Percentiles rank a stretch among this genome's conserved stretches.
Evolutionary conservation across 2,888 invertebrate genomes (phyloP).

Genomic region (Drosophila neotestacea): DNA sequence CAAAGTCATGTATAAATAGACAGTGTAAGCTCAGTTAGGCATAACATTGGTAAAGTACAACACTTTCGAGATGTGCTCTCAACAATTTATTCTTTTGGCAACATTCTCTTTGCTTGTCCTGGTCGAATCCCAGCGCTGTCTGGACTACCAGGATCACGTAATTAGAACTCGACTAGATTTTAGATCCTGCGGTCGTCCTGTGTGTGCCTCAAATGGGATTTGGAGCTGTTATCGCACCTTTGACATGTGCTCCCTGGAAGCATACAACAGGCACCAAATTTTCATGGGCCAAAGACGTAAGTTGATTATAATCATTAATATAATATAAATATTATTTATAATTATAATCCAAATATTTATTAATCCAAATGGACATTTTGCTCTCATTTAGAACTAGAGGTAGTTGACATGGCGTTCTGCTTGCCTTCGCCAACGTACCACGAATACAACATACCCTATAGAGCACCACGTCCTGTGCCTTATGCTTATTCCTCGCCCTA

Average conservation of each 20-base stretch:
- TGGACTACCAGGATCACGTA: conserved; percentile 8
- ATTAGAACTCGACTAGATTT: background rate
- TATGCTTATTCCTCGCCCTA: background rate
- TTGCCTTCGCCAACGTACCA: conserved; percentile 16
- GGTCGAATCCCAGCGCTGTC: conserved; percentile 32
- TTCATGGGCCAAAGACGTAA: conserved; percentile 35
- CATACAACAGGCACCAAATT: conserved; percentile 27
- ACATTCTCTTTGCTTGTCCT: background rate
- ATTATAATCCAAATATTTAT: too few species aligned
- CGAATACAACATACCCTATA: conserved; percentile 27
- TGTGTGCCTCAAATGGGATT: conserved; percentile 42
- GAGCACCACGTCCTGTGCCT: background rate
- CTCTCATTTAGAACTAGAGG: conserved; percentile 22
- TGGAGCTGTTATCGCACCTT: conserved; percentile 46
- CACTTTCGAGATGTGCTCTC: conserved; percentile 33
- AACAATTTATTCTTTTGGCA: conserved; percentile 1
- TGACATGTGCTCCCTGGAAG: conserved; percentile 20
- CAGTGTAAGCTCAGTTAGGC: conserved; percentile 13
- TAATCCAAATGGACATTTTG: background rate
- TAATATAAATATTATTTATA: too few species aligned
- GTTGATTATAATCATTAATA: background rate
- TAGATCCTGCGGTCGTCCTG: conserved; percentile 23
- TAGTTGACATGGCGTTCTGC: conserved; percentile 31
- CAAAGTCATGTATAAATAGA: conserved; percentile 36
- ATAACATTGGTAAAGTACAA: conserved; percentile 20